These are phyloP conservation scores for Pachyuromys duprasi DNA, from an alignment of 2,797 vertebrate genomes.

Conservation along the genomic window DNA sequence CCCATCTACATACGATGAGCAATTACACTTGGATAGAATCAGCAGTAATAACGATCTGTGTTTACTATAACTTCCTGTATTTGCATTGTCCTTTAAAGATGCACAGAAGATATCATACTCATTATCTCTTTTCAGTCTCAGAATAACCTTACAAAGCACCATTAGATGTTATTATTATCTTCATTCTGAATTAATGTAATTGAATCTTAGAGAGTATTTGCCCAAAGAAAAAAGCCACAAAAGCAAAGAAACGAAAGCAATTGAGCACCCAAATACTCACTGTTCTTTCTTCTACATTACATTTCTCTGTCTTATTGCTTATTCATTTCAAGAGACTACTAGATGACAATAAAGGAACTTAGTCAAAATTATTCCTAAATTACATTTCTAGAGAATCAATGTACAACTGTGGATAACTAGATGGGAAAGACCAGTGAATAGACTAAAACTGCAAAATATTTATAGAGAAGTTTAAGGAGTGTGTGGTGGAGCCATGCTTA, in stretches of 20 bases:
- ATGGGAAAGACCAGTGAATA: background rate
- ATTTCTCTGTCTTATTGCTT: background rate
- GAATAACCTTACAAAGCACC: background rate
- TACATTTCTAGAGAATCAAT: slow-evolving; percentile 1
- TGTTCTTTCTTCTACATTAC: slow-evolving; percentile 17
- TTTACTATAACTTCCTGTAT: background rate
- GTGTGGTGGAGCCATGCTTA: background rate
- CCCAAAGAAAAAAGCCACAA: background rate
- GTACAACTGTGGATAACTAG: background rate
- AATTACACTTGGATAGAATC: background rate
- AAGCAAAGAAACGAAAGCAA: slow-evolving; percentile 37
- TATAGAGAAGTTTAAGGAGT: background rate
- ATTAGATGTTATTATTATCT: background rate
- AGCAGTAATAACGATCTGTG: background rate
- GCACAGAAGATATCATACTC: background rate
- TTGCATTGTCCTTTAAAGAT: slow-evolving; percentile 40
- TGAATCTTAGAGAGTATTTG: background rate
- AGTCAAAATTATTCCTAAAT: background rate
- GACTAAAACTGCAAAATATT: slow-evolving; percentile 7
- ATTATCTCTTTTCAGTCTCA: slow-evolving; percentile 8
- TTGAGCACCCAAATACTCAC: background rate
- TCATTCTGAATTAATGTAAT: slow-evolving; percentile 2
- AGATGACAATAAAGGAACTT: background rate
- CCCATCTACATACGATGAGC: background rate
- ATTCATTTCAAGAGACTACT: slow-evolving; percentile 29